These are phyloP conservation scores for Unio delphinus DNA, from an alignment of 2,888 invertebrate species.

Conservation along the genomic window DNA sequence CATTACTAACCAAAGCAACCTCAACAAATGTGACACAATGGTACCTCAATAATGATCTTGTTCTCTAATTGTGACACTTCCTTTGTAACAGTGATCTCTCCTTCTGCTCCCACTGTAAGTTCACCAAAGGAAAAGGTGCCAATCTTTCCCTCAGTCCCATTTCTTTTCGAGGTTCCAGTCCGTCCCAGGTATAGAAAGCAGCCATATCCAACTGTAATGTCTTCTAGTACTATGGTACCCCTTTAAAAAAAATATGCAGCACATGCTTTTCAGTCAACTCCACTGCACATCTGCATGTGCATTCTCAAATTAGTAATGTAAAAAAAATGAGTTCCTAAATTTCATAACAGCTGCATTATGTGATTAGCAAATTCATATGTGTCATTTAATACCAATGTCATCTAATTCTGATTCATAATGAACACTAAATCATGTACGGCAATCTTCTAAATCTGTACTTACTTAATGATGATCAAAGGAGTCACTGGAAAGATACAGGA, in stretches of 20 bases:
- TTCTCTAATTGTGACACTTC: slow-evolving; percentile 34
- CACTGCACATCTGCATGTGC: too few relatives aligned
- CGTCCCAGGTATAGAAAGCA: slow-evolving; percentile 44
- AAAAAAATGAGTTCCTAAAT: too few relatives aligned
- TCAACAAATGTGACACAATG: not conserved
- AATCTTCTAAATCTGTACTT: too few relatives aligned
- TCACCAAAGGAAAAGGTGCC: slow-evolving; percentile 39
- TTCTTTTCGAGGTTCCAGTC: slow-evolving; percentile 33
- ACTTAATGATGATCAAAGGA: too few relatives aligned
- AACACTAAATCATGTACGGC: too few relatives aligned
- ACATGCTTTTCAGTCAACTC: too few relatives aligned
- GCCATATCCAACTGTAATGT: slow-evolving; percentile 48
- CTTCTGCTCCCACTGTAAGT: slow-evolving; percentile 47
- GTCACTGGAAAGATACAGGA: too few relatives aligned
- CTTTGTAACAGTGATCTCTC: slow-evolving; percentile 47
- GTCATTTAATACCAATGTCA: too few relatives aligned
- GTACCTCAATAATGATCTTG: slow-evolving; percentile 34
- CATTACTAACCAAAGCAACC: not conserved
- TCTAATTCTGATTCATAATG: too few relatives aligned
- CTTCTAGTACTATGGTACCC: slow-evolving; percentile 46
- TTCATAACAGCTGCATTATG: too few relatives aligned
- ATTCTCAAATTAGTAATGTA: too few relatives aligned
- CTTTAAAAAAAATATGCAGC: slow-evolving; percentile 20
- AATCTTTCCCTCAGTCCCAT: slow-evolving; percentile 10
- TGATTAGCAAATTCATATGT: too few relatives aligned